phyloP scores from a whole-genome alignment of 2,888 invertebrate species.

The Sphaerophoria taeniata region DNA sequence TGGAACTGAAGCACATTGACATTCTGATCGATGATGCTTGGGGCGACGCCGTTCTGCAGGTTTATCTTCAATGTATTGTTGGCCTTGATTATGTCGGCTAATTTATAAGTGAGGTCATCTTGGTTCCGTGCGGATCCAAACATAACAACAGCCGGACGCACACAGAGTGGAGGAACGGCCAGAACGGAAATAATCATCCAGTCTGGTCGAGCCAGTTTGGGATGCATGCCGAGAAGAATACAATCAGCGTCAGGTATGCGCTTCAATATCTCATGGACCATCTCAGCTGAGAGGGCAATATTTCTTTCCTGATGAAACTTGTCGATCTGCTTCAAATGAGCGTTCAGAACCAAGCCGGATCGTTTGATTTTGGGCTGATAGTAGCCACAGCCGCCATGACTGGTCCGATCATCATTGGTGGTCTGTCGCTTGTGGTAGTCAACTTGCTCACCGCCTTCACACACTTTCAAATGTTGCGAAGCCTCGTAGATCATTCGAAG shows the following conservation, averaged over 20 bases:
- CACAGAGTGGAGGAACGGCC: constrained; percentile 96
- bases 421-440: constrained; percentile 84
- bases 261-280: constrained; percentile 96
- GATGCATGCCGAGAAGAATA: constrained; percentile 94
- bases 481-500: constrained; percentile 93
- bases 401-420: neutral
- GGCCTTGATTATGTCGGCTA: constrained; percentile 87
- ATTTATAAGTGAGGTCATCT: constrained; percentile 88
- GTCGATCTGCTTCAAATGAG: constrained; percentile 99
- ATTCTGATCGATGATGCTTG: constrained; percentile 86
- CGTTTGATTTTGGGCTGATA: constrained; percentile 95
- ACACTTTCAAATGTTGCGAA: constrained; percentile 97
- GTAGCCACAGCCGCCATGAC: constrained; percentile 91
- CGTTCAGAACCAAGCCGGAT: constrained; percentile 93
- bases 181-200: constrained; percentile 96
- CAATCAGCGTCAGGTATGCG: constrained; percentile 97
- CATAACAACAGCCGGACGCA: constrained; percentile 96
- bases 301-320: constrained; percentile 92
- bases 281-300: constrained; percentile 94
- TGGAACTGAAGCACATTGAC: constrained; percentile 87
- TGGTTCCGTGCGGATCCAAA: constrained; percentile 87
- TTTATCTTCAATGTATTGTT: constrained; percentile 86
- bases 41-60: constrained; percentile 86
- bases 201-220: constrained; percentile 96
- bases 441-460: constrained; percentile 98